Evolutionary conservation across 1,140 invertebrate species (phyloP), one percentile per base, ranked within the genome.

Genomic region (Pachyrhynchus sulphureomaculatus): DNA sequence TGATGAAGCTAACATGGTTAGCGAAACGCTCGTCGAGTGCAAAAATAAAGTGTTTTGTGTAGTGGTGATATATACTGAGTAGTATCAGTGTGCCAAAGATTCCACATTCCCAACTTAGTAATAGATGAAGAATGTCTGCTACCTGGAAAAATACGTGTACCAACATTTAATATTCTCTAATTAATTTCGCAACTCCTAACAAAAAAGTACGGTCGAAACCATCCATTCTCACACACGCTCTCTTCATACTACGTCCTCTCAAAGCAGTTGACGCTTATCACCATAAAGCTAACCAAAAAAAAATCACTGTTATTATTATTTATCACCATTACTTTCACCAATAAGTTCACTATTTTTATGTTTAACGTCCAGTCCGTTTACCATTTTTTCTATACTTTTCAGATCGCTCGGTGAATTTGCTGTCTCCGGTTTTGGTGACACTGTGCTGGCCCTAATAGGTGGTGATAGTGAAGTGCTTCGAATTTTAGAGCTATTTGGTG

Each of bases 341-440:
- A 41, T 47, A 33, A 62, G 37, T 39, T 62, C 59, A 44, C 59
- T 62, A 36, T 39, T 54, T 18, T 49, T 71, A 58, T 76, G 73
- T 74, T 90, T 88, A 41, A 89, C 86, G 75, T 96, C 92, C 21
- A 96, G 79, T 0, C 93, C 93, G 77, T 96, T 96, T 61, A 96
- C 92, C 93, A 96, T 96, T 74, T 95, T 94, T 78, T 97, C 93
- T 78, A 97, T 97, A 77, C 88, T 95, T 78, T 95, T 95, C 55
- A 97, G 82, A 78, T 96, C 93, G 69, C 85, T 85, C 57, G 87
- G 81, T 64, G 73, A 77, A 21, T 68, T 58, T 26, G 77, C 74
- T 24, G 74, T 60, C 52, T 72, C 73, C 21, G 75, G 68, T 61
- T 75, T 75, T 15, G 75, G 75, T 13, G 72, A 74, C 24, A 70